phyloP scores from a whole-genome alignment of 1,140 invertebrate species.

The Aphis gossypii region DNA sequence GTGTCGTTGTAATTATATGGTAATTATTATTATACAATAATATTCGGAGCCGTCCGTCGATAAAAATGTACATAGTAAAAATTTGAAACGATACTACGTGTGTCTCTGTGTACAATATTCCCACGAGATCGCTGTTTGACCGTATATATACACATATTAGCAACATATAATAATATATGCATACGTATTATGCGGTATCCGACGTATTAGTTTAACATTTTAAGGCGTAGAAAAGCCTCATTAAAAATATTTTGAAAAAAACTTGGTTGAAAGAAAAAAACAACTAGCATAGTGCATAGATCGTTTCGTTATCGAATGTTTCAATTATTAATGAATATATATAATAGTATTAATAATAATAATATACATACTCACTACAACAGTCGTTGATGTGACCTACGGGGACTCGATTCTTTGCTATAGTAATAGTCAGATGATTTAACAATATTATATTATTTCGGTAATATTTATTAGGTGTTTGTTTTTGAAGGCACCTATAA shows the following conservation, averaged over 20 bases:
- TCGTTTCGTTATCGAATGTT: constrained; percentile 39
- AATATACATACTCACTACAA: not conserved
- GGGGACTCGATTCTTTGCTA: not conserved
- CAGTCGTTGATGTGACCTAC: not conserved
- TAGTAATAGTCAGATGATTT: not conserved
- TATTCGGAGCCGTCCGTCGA: not conserved
- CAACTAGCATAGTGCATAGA: not conserved
- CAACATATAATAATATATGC: not conserved
- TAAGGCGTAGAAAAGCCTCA: constrained; percentile 18
- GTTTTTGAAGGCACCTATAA: not conserved
- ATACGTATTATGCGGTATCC: not conserved
- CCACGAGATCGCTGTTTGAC: not conserved
- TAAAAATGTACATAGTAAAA: not conserved
- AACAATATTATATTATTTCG: constrained; percentile 48
- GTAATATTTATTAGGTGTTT: constrained; percentile 52
- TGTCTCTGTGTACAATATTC: not conserved
- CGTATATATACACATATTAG: not conserved
- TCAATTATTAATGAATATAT: constrained; percentile 45
- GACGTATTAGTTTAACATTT: not conserved
- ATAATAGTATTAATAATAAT: not conserved
- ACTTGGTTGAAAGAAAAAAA: not conserved
- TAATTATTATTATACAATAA: constrained; percentile 39
- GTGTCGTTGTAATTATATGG: constrained; percentile 4
- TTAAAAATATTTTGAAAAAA: constrained; percentile 20
- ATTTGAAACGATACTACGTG: not conserved